phyloP scores from a whole-genome alignment of 1,140 invertebrate genomes.

The Psix sp. region DNA sequence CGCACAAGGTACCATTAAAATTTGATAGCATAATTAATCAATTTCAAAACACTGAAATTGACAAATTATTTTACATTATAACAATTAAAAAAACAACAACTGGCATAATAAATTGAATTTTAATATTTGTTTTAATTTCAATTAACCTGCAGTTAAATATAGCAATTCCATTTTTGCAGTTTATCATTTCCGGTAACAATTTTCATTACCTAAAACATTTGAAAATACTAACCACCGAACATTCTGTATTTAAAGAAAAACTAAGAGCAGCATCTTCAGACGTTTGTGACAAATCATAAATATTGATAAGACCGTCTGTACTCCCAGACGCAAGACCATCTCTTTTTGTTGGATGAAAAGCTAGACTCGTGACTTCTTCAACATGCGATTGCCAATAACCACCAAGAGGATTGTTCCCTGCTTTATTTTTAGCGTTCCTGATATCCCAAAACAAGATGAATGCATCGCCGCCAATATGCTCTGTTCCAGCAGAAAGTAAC shows the following conservation, averaged over 20 bases:
- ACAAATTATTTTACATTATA: too few species aligned
- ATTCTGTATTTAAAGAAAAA: conserved; percentile 89
- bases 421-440: conserved; percentile 72
- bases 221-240: conserved; percentile 82
- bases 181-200: too few species aligned
- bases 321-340: conserved; percentile 86
- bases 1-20: too few species aligned
- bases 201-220: too few species aligned
- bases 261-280: conserved; percentile 89
- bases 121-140: too few species aligned
- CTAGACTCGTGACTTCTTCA: conserved; percentile 88
- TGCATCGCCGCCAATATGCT: conserved; percentile 83
- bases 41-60: too few species aligned
- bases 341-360: conserved; percentile 85
- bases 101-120: too few species aligned
- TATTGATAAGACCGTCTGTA: conserved; percentile 90
- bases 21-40: too few species aligned
- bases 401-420: conserved; percentile 82
- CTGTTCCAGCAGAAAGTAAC: conserved; percentile 87
- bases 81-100: too few species aligned
- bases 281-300: conserved; percentile 86
- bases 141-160: too few species aligned
- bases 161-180: too few species aligned
- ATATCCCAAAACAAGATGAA: conserved; percentile 91
- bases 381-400: conserved; percentile 91